These are phyloP conservation scores for Myrmophylax atrothorax DNA, from an alignment of 2,113 vertebrate species.

Conservation along the genomic window DNA sequence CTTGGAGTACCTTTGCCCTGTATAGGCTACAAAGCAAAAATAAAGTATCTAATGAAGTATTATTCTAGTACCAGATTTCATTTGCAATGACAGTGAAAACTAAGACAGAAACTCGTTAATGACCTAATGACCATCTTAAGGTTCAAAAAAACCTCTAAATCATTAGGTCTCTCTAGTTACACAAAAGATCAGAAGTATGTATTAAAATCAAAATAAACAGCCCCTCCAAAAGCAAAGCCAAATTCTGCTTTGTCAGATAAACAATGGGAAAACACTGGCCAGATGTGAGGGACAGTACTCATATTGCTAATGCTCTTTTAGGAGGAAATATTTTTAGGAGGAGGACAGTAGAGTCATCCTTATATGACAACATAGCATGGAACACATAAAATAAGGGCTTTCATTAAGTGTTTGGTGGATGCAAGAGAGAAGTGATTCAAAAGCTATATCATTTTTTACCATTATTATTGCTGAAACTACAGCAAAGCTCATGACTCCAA, in stretches of 20 bases:
- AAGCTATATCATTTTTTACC: background rate
- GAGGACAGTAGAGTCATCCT: background rate
- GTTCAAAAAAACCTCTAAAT: background rate
- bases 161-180: background rate
- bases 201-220: background rate
- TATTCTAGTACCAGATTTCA: background rate
- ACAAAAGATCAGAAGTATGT: background rate
- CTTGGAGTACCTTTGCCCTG: accelerated
- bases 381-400: background rate
- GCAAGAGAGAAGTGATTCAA: background rate
- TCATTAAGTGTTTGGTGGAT: background rate
- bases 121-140: background rate
- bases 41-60: background rate
- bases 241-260: background rate
- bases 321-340: background rate
- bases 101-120: background rate
- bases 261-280: background rate
- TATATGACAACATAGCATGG: accelerated
- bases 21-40: background rate
- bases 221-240: background rate
- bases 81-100: background rate
- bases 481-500: background rate
- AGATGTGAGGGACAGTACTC: accelerated
- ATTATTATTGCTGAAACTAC: background rate
- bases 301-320: background rate